Base-by-base conservation (phyloP, 2,888 invertebrate species). In the Eupelmus urozonus region DNA sequence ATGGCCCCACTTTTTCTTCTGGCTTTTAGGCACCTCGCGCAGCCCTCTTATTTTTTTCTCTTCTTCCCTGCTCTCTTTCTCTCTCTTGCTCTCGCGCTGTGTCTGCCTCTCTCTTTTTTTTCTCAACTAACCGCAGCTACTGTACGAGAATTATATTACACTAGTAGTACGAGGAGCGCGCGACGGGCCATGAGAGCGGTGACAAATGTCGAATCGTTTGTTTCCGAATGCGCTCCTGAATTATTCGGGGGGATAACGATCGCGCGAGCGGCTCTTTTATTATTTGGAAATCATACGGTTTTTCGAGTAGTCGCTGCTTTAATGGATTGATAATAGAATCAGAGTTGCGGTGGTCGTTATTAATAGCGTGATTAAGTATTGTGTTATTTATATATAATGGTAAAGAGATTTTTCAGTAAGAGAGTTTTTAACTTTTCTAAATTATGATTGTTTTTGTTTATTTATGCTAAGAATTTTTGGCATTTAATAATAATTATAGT, bases 1-100 rank as follows among this genome's bases (percentile, higher is more conserved):
- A 85, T 84, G 82, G 82, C 81, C 81, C 72, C 74, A 82, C 82
- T 83, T 83, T 84, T 85, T 82, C 83, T 81, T 78, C 70, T 75
- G 79, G 82, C 83, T 84, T 84, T 84, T 83, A 82, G 83, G 78
- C 81, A 82, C 77, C 83, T 84, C 77, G 74, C 80, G 53, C 55
- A 53, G n/a, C 53, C 23, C 57, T 23, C 73, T n/a, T 57, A 45
- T n/a, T 29, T 81, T 80, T 71, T 78, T 72, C 79, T 55, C 2
- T 34, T 34, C 57, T 20, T 53, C 57, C 1, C n/a, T 57, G 4
- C 57, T 42, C 49, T 59, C 34, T 7, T 20, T 25, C 34, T 57
- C n/a, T 27, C 18, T 42, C n/a, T 25, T 42, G 5, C 23, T 20
- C 29, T 13, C 49, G 25, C 49, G 7, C 60, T 59, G 2, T 25